Base-by-base conservation (phyloP, 2,113 vertebrate species). In the Catagonus wagneri region DNA sequence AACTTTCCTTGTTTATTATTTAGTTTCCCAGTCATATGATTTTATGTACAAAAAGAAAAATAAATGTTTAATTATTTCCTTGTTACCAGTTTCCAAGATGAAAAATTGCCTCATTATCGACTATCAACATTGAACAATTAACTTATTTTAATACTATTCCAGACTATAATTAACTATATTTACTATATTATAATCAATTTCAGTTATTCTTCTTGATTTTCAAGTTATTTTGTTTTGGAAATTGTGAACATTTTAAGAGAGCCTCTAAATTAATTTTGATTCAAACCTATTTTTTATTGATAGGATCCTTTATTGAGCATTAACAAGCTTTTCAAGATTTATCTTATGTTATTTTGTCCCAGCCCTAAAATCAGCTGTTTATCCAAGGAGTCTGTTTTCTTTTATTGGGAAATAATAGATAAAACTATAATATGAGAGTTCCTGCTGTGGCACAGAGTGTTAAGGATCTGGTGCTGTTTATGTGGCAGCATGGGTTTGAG, bases 51-150 rank as follows among this genome's bases (percentile, higher is more conserved):
- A 76, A 81, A 78, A 8, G 15, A 61, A 86, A 75, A 90, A 83
- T 74, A 90, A 76, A 34, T 66, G 11, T 15, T 74, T 84, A 83
- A 36, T 75, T 63, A 23, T 56, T 91, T 79, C 32, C 8, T 3
- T 71, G 83, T 60, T 89, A 58, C 3, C 23, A 93, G 39, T 71
- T 92, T 94, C 86, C 22, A 83, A 87, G 72, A 84, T 88, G 71
- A 89, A 89, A 63, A 89, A 72, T 63, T 92, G 14, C 3, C 52
- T 79, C 17, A 60, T 92, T 92, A 65, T 63, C 15, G 17, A 72
- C 23, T 25, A 52, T 25, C 11, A 72, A 36, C 23, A 84, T 2
- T 44, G 32, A 65, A 54, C 63, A 72, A 6, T 89, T 95, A 80
- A 2, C n/a, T 95, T 65, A 74, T 56, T 27, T 94, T 95, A 60